Percentiles rank a stretch among this genome's conserved stretches.
Conservation (phyloP, 2,113 vertebrate genomes). For the Archilochus colubris region DNA sequence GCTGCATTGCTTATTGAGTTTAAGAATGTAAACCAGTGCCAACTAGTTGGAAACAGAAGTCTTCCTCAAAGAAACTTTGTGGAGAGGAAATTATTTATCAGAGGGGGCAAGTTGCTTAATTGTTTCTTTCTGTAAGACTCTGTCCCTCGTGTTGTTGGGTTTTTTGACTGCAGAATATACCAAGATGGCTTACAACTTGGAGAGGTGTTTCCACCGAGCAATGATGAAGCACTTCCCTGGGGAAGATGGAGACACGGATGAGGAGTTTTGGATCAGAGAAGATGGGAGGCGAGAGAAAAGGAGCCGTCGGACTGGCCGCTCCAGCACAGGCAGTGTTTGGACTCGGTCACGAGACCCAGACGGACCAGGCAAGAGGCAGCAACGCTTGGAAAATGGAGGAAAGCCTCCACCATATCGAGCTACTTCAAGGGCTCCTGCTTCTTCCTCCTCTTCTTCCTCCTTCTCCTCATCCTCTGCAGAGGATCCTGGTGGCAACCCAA, state of each 20-base stretch:
- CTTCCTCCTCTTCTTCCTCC: slow-evolving; percentile 39
- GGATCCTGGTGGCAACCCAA: slow-evolving; percentile 35
- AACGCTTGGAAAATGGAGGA: slow-evolving; percentile 79
- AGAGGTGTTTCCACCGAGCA: slow-evolving; percentile 93
- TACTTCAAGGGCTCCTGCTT: slow-evolving; percentile 58
- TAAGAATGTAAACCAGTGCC: neutral
- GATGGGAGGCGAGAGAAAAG: slow-evolving; percentile 91
- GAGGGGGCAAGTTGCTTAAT: neutral
- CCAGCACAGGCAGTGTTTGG: slow-evolving; percentile 74
- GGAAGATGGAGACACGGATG: slow-evolving; percentile 96
- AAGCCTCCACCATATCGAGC: slow-evolving; percentile 74
- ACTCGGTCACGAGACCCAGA: slow-evolving; percentile 81
- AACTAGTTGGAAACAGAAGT: neutral
- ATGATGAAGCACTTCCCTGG: slow-evolving; percentile 95
- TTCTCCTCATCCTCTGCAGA: slow-evolving; percentile 51
- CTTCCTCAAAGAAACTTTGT: neutral
- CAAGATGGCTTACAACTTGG: slow-evolving; percentile 94
- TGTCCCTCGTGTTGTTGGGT: neutral
- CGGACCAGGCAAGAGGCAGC: slow-evolving; percentile 77
- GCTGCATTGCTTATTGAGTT: neutral
- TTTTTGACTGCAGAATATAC: slow-evolving; percentile 86
- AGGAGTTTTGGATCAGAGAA: slow-evolving; percentile 89
- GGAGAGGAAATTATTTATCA: neutral
- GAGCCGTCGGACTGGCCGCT: slow-evolving; percentile 75
- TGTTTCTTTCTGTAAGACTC: neutral